Base-by-base conservation (phyloP, 2,888 invertebrate genomes). In the Epirrhoe alternata region DNA sequence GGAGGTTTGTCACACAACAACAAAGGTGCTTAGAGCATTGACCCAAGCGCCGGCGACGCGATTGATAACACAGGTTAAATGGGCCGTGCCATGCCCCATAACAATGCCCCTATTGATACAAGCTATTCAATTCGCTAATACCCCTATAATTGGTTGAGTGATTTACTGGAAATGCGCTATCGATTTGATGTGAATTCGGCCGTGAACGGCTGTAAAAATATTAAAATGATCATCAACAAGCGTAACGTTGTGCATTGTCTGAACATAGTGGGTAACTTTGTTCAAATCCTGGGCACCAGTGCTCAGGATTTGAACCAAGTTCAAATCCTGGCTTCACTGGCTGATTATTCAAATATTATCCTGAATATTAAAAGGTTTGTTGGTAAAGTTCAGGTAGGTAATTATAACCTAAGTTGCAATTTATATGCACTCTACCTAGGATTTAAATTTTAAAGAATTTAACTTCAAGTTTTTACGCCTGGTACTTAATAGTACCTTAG, bases 121-220 rank as follows among this genome's bases (percentile, higher is more conserved):
- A 74, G 79, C 85, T 83, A 90, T 92, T 91, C 92, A 91, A 87
- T 88, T 88, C 86, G 86, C 87, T 90, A 90, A 92, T 90, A 79
- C 79, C 86, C 83, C 82, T 84, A 61, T 90, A 91, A 91, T 89
- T 89, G 90, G 90, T 87, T 87, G 84, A 91, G 79, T 90, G 91
- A 86, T 87, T 86, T 83, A 81, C 77, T 75, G 79, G 77, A 83
- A 82, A 81, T 66, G 71, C 68, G 75, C 73, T 71, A 70, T 75
- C 75, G 80, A 78, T 78, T 77, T 80, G 75, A 72, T 70, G 69
- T 64, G 59, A 68, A 77, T 73, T 75, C 71, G 71, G 24, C 61
- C 54, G 57, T 60, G 52, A 61, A 60, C 47, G 14, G 51, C 33
- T 50, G 53, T 60, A 35, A 56, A 55, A 63, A 63, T 65, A 65